Evolutionary conservation across 2,888 invertebrate genomes (phyloP), one percentile per base, ranked within the genome.

Genomic region (Abscondita cerata): DNA sequence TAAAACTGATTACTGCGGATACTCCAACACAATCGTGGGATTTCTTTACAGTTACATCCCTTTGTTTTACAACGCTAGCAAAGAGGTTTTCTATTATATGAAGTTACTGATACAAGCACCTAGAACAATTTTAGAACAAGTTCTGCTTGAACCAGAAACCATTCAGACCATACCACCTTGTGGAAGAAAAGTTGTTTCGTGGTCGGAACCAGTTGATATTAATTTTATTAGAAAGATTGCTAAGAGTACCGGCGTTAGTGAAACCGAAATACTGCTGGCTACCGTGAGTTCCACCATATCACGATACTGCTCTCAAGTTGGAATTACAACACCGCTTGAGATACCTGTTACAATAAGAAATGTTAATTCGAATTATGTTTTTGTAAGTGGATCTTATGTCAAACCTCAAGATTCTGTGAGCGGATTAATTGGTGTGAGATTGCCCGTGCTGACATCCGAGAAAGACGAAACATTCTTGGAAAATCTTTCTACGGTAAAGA

Each of bases 161-260:
- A 71, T 83, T 16, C 88, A 89, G 73, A 87, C 86, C 0, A 84
- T 87, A 11, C 88, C 88, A 0, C 81, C 89, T 18, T 89, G 89
- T 73, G 90, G 90, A 1, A 81, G 90, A 65, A 90, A 91, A 81
- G 87, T 89, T 1, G 86, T 88, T 1, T 85, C 88, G 0, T 91
- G 91, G 90, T 90, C 90, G 0, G 84, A 87, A 0, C 85, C 87
- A 0, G 84, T 90, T 0, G 81, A 86, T 5, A 78, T 84, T 4
- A 84, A 84, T 0, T 77, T 83, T 11, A 79, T 91, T 5, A 83
- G 83, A 52, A 82, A 84, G 31, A 85, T 89, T 2, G 84, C 87
- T 0, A 81, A 81, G 8, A 83, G 85, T 0, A 83, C 87, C 0
- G 86, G 85, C 1, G 86, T 87, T 0, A 84, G 87, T 0, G 84